Evolutionary conservation across 2,797 vertebrate genomes (phyloP), one percentile per base, ranked within the genome.

Genomic region (Tapera naevia): DNA sequence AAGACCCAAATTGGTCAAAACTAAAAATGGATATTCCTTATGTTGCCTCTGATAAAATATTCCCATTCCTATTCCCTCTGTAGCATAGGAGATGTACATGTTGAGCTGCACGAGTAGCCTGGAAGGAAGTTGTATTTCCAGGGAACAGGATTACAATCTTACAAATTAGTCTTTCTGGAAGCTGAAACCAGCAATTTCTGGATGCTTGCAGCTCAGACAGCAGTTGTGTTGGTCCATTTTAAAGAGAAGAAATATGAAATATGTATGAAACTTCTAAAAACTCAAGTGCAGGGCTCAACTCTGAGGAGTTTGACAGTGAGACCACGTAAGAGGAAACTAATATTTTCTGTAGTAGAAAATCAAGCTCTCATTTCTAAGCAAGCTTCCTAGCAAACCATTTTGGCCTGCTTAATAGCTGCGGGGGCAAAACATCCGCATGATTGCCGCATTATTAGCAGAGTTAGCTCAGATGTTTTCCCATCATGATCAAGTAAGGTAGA

Each of bases 21-120:
- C 23, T 93, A 62, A 78, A 93, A 66, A 69, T 27, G 25, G 18
- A 10, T 91, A 21, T 84, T 88, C 39, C 62, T 95, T 74, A 15
- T 46, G 25, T 53, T 80, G 45, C 24, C 32, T 65, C 35, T 48
- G 76, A 39, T 74, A 71, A 45, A 80, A 35, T 8, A 15, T 74
- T 54, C 35, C 41, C 3, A 0, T 75, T 89, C 27, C 62, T 72
- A 3, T 73, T 81, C 53, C 51, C 70, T 88, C 35, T 33, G 58
- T 58, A 17, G 23, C 11, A 5, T 0, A 17, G 25, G 39, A 30
- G 39, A 48, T 22, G 46, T 23, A 37, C 3, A 0, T 24, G 0
- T 39, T 58, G 56, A 58, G n/a, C 76, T 46, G 27, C 4, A 5
- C 53, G 33, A 19, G 46, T 21, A 43, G 33, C 60, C 74, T 80